Conservation (phyloP, 2,797 vertebrate genomes). For the Rhodeus uyekii region DNA sequence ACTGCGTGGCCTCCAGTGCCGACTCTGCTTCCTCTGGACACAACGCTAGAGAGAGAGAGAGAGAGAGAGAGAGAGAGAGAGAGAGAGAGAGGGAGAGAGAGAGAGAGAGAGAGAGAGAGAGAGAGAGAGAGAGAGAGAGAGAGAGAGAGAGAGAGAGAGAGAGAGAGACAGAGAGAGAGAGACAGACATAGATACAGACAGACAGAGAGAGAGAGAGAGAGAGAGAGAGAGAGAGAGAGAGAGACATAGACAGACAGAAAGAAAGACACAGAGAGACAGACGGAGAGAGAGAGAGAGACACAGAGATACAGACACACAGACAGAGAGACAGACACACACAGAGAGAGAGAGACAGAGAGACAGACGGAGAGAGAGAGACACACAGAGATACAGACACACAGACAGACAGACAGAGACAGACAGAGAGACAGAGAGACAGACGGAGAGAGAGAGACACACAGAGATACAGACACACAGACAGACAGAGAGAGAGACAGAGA, state of each 20-base stretch:
- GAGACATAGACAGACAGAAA: too few species aligned
- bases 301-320: too few species aligned
- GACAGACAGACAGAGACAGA: not conserved
- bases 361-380: not conserved
- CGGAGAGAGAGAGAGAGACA: too few species aligned
- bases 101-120: not conserved
- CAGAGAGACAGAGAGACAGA: not conserved
- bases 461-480: not conserved
- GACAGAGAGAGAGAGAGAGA: not conserved
- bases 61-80: not conserved
- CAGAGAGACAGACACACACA: too few species aligned
- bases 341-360: not conserved
- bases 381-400: not conserved
- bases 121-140: not conserved
- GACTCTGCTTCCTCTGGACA: constrained; percentile 92
- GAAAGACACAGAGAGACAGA: too few species aligned
- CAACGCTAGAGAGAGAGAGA: constrained; percentile 76
- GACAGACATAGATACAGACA: not conserved
- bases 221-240: too few species aligned
- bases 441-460: not conserved
- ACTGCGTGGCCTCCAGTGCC: constrained; percentile 89
- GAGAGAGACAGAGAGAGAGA: not conserved
- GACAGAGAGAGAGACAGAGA: not conserved
- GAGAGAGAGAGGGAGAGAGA: not conserved
- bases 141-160: not conserved